phyloP scores from a whole-genome alignment of 2,113 vertebrate species.

The Sakesphorus luctuosus region DNA sequence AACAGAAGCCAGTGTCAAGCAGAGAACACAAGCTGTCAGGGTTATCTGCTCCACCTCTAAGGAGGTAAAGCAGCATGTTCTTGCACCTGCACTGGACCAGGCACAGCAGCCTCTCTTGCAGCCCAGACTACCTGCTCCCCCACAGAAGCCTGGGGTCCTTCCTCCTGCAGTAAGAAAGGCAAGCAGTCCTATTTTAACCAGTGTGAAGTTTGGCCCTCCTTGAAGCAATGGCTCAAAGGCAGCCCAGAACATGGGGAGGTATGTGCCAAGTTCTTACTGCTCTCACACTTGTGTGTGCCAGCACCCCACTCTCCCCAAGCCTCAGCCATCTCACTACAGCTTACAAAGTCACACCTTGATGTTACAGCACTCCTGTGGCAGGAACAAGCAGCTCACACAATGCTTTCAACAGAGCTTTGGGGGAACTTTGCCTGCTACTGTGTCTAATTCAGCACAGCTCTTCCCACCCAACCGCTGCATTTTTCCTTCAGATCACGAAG shows the following conservation, averaged over 20 bases:
- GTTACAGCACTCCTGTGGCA: not conserved
- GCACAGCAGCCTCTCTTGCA: not conserved
- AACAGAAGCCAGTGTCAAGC: constrained; percentile 14
- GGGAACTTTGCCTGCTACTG: not conserved
- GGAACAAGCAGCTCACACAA: constrained; percentile 37
- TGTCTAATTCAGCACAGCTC: not conserved
- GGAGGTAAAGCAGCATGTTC: not conserved
- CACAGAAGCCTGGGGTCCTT: not conserved
- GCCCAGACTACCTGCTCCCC: not conserved
- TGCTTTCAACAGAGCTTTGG: not conserved
- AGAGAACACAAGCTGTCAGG: not conserved
- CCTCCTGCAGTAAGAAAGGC: not conserved
- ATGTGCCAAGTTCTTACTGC: not conserved
- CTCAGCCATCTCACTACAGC: not conserved
- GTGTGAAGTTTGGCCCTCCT: not conserved
- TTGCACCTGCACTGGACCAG: not conserved
- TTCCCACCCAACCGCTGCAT: not conserved
- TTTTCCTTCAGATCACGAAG: not conserved
- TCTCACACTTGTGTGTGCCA: not conserved
- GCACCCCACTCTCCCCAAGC: not conserved
- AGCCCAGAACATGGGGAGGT: not conserved
- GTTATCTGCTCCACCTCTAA: not conserved
- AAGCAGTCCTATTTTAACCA: not conserved
- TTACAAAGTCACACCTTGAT: constrained; percentile 22
- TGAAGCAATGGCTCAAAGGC: not conserved